phyloP scores from a whole-genome alignment of 2,888 invertebrate species.

The Drosophila greeni region DNA sequence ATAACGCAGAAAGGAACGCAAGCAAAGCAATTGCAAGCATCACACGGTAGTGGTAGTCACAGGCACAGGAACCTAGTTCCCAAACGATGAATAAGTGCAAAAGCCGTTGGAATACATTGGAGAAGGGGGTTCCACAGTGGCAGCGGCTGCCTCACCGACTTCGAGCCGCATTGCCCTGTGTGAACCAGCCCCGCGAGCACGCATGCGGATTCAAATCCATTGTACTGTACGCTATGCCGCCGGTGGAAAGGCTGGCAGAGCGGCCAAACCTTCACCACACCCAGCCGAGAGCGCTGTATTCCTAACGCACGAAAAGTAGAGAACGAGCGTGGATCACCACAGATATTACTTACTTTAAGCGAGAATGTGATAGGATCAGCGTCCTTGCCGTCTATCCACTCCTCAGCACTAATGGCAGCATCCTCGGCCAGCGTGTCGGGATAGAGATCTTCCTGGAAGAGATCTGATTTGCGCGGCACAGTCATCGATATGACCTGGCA shows the following conservation, averaged over 20 bases:
- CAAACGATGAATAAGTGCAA: slow-evolving; percentile 11
- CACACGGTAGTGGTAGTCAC: slow-evolving; percentile 39
- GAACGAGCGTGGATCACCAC: slow-evolving; percentile 7
- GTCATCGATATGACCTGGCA: slow-evolving; percentile 97
- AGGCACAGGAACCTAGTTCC: slow-evolving; percentile 16
- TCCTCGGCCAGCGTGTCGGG: slow-evolving; percentile 96
- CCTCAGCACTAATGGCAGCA: slow-evolving; percentile 92
- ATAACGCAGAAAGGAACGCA: slow-evolving; percentile 43
- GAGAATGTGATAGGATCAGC: slow-evolving; percentile 95
- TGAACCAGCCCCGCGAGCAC: slow-evolving; percentile 21
- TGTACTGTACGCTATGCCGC: slow-evolving; percentile 51
- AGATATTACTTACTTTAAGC: slow-evolving; percentile 85
- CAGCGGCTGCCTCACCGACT: slow-evolving; percentile 40
- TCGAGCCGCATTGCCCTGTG: slow-evolving; percentile 43
- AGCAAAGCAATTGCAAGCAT: slow-evolving; percentile 37
- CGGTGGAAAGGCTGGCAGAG: slow-evolving; percentile 16
- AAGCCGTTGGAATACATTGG: slow-evolving; percentile 59
- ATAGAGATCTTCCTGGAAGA: slow-evolving; percentile 98
- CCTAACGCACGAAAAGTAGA: slow-evolving; percentile 50
- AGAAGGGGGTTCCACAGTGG: slow-evolving; percentile 19
- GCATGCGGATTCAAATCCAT: slow-evolving; percentile 20
- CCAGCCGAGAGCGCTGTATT: slow-evolving; percentile 64
- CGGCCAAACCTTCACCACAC: slow-evolving; percentile 4
- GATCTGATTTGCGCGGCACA: slow-evolving; percentile 97
- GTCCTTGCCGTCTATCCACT: slow-evolving; percentile 94